These are phyloP conservation scores for Leuctra nigra DNA, from an alignment of 2,888 invertebrate genomes.

Conservation along the genomic window DNA sequence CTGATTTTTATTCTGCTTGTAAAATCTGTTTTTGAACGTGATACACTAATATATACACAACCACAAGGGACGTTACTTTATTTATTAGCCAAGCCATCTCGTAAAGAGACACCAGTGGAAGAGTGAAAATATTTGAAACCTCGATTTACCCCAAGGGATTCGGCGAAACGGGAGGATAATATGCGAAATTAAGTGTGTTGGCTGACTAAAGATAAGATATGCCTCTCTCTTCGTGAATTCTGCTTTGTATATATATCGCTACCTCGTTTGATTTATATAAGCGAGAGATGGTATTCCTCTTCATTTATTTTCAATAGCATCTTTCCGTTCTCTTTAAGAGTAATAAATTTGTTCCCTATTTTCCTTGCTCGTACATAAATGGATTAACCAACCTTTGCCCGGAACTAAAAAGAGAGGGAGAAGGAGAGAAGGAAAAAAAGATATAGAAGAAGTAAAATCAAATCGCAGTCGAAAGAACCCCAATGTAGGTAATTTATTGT, in stretches of 20 bases:
- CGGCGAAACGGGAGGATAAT: too few relatives aligned
- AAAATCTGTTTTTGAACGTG: too few relatives aligned
- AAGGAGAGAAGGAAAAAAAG: too few relatives aligned
- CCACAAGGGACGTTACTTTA: too few relatives aligned
- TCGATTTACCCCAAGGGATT: too few relatives aligned
- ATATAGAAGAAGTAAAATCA: too few relatives aligned
- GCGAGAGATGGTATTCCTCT: not conserved
- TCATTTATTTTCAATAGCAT: constrained; percentile 4
- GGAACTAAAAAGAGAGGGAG: not conserved
- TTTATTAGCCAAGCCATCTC: too few relatives aligned
- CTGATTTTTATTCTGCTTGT: too few relatives aligned
- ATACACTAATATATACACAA: too few relatives aligned
- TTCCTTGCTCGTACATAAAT: not conserved
- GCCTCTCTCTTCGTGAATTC: too few relatives aligned
- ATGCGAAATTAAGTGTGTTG: too few relatives aligned
- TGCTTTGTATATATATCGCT: not conserved
- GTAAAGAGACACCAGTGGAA: not conserved
- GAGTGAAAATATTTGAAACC: not conserved
- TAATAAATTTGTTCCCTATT: constrained; percentile 2
- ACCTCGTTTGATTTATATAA: not conserved
- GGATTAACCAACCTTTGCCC: constrained; percentile 1
- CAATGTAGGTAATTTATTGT: not conserved
- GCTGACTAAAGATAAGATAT: too few relatives aligned
- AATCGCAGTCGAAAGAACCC: constrained; percentile 5
- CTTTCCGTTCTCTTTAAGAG: not conserved